These are phyloP conservation scores for Capitulum mitella DNA, from an alignment of 2,888 invertebrate genomes.

Conservation along the genomic window DNA sequence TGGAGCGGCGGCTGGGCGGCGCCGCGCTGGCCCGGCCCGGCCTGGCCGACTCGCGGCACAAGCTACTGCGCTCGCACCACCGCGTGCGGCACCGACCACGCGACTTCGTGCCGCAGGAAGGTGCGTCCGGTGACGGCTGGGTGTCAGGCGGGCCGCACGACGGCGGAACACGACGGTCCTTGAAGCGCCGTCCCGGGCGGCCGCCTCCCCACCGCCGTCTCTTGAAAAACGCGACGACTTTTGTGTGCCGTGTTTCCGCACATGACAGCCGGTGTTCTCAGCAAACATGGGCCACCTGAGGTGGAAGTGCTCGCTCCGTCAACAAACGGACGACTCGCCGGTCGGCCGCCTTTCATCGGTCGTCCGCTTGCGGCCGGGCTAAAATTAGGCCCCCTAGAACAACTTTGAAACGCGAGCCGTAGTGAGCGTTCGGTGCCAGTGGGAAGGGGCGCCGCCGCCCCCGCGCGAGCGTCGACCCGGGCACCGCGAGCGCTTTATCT, in stretches of 20 bases:
- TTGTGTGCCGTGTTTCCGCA: neutral
- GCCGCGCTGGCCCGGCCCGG: neutral
- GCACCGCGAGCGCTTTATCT: too few species aligned
- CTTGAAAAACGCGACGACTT: neutral
- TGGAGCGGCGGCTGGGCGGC: neutral
- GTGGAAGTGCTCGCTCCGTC: neutral
- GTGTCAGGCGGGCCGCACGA: too few species aligned
- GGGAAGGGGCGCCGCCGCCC: neutral
- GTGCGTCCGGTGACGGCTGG: too few species aligned
- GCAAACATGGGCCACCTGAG: neutral
- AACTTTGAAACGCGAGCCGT: neutral
- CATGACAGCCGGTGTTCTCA: neutral
- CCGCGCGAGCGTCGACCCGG: too few species aligned
- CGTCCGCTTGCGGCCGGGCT: neutral
- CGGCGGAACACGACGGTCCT: too few species aligned
- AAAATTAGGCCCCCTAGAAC: neutral
- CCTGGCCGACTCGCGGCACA: neutral
- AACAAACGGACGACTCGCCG: neutral
- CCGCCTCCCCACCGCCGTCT: neutral
- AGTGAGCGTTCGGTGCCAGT: neutral
- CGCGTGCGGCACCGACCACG: neutral
- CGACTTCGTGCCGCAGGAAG: neutral
- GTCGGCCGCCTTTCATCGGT: neutral
- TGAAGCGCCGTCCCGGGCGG: too few species aligned
- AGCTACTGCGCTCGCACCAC: neutral